Evolutionary conservation across 2,113 vertebrate genomes (phyloP).

Genomic region (Cichladusa arquata): DNA sequence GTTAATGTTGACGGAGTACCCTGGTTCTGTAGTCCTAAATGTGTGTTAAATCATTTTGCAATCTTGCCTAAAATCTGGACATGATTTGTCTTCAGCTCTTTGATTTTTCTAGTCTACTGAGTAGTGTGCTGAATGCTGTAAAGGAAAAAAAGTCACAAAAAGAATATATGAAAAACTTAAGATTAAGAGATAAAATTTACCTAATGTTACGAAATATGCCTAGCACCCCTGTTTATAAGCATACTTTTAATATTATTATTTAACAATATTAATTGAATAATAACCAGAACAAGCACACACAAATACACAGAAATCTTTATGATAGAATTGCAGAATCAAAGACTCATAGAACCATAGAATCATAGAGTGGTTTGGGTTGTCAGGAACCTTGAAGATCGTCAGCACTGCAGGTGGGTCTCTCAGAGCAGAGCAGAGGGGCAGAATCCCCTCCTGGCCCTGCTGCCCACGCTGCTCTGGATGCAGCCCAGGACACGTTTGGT

Average conservation of each 20-base stretch:
- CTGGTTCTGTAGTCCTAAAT: not conserved
- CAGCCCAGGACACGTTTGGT: rapidly evolving
- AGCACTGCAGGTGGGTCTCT: not conserved
- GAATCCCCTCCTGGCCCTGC: not conserved
- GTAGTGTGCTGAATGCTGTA: not conserved
- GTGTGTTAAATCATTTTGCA: not conserved
- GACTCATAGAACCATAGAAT: not conserved
- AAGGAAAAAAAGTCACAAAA: not conserved
- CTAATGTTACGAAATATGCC: not conserved
- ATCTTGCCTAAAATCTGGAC: not conserved
- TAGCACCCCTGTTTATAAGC: not conserved
- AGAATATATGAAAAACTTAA: not conserved
- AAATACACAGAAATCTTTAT: not conserved
- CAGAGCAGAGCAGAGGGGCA: not conserved
- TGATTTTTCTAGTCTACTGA: not conserved
- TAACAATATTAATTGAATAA: not conserved
- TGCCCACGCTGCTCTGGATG: rapidly evolving
- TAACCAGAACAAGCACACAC: not conserved
- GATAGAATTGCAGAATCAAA: not conserved
- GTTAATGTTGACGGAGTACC: not conserved
- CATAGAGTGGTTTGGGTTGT: not conserved
- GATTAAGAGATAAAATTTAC: not conserved
- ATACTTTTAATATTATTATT: not conserved
- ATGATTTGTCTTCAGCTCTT: not conserved
- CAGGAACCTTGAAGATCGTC: not conserved